These are phyloP conservation scores for Clarias batrachus DNA, from an alignment of 2,113 vertebrate genomes.

Conservation along the genomic window DNA sequence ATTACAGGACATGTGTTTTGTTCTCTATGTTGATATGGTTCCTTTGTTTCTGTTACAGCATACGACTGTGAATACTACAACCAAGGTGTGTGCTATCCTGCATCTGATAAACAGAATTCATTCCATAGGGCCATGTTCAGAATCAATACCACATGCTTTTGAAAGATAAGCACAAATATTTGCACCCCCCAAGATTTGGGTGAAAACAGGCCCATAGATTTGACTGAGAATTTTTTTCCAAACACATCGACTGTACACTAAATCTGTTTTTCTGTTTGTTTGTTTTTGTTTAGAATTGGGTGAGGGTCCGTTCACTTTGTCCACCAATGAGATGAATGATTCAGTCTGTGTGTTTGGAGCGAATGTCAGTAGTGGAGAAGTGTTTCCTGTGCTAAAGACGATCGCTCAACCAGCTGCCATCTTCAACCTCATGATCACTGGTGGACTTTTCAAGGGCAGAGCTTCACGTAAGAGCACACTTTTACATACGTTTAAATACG, in stretches of 20 bases:
- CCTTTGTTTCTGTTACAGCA: conserved; percentile 76
- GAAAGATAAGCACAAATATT: background rate
- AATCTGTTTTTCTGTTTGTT: background rate
- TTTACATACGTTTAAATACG: background rate
- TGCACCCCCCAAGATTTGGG: background rate
- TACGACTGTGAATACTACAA: conserved; percentile 97
- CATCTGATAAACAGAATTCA: background rate
- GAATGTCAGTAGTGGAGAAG: conserved; percentile 81
- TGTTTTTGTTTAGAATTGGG: conserved; percentile 78
- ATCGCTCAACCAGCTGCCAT: conserved; percentile 66
- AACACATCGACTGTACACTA: background rate
- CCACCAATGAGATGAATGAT: conserved; percentile 80
- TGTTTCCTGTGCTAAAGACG: conserved; percentile 83
- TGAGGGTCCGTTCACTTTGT: conserved; percentile 88
- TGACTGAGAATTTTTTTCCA: background rate
- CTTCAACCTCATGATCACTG: conserved; percentile 95
- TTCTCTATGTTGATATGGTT: background rate
- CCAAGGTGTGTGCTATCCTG: conserved; percentile 77
- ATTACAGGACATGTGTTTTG: background rate
- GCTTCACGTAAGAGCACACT: conserved; percentile 79
- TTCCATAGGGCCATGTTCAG: background rate
- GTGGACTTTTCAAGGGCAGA: conserved; percentile 87
- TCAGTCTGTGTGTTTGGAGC: conserved; percentile 86
- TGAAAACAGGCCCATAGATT: background rate
- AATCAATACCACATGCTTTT: background rate